phyloP scores from a whole-genome alignment of 2,797 vertebrate species.

The Brachyrhaphis roseni region DNA sequence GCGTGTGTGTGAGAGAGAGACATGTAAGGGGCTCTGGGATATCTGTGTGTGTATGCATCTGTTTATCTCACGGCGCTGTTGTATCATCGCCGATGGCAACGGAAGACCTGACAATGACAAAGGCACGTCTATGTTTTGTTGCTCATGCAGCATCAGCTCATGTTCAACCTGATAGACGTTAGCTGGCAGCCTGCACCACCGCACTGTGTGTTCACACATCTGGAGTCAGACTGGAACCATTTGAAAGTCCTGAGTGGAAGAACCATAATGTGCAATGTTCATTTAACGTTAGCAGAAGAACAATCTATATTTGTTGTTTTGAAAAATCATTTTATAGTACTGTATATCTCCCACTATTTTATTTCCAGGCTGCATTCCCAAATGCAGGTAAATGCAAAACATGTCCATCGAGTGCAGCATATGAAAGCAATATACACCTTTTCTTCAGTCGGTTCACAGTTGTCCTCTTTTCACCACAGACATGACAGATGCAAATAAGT shows the following conservation, averaged over 20 bases:
- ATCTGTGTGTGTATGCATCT: slow-evolving; percentile 71
- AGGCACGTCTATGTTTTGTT: slow-evolving; percentile 57
- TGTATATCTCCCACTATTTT: neutral
- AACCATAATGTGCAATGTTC: neutral
- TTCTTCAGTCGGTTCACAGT: neutral
- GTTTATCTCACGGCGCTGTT: slow-evolving; percentile 68
- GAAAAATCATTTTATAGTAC: neutral
- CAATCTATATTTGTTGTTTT: neutral
- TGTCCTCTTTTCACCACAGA: neutral
- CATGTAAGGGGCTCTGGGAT: slow-evolving; percentile 62
- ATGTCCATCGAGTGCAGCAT: neutral
- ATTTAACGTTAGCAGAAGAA: neutral
- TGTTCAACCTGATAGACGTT: slow-evolving; percentile 32
- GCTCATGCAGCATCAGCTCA: slow-evolving; percentile 44
- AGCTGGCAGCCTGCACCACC: slow-evolving; percentile 32
- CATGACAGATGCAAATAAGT: neutral
- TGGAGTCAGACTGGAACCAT: neutral
- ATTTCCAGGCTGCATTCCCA: neutral
- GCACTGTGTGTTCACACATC: neutral
- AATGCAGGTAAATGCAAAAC: neutral
- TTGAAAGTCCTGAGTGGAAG: neutral
- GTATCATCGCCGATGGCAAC: slow-evolving; percentile 74
- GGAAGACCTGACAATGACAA: slow-evolving; percentile 70
- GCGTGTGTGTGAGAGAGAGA: neutral
- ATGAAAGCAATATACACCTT: neutral